Evolutionary conservation across 2,888 invertebrate genomes (phyloP), one percentile per base, ranked within the genome.

Genomic region (Ophonus ardosiacus): DNA sequence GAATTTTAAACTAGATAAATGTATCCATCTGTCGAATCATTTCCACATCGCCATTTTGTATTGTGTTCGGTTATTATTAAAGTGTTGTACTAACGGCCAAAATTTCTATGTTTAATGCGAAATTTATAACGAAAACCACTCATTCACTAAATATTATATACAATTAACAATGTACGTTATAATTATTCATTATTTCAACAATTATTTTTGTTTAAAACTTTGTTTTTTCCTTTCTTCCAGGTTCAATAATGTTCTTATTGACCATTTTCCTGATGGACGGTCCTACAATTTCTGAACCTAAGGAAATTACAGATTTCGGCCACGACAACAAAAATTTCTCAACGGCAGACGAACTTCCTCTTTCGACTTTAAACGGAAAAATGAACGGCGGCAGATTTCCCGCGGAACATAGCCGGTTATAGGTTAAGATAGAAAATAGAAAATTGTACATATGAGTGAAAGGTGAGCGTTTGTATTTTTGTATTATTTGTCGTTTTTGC

Each of bases 261-360:
- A 96, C 96, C 0, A 95, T 96, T 92, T 96, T 97, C 92, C 91
- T 97, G 86, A 96, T 97, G 94, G 96, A 95, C 65, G 96, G 95
- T 0, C 91, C 92, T 13, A 92, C 88, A 74, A 86, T 88, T 90
- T n/a, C 89, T 51, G 85, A 85, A 10, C n/a, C 71, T 7, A 17
- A 59, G 8, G 79, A 85, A 31, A 81, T 82, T 17, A 86, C 86
- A 17, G 87, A 87, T 68, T 65, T 85, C 65, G 91, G 92, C 0
- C 90, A 90, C 84, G 91, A 91, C 83, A 90, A 90, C 84, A 90
- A 89, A 56, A 88, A 89, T 4, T 90, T 90, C 84, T 90, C 90
- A 13, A 90, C 90, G 0, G 88, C 88, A 13, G 91, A 91, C 63
- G 91, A 91, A 86, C 88, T 88, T 0, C 86, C 86, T 31, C 85